phyloP scores from a whole-genome alignment of 2,797 vertebrate species.

The Mormyrops boulengeri region DNA sequence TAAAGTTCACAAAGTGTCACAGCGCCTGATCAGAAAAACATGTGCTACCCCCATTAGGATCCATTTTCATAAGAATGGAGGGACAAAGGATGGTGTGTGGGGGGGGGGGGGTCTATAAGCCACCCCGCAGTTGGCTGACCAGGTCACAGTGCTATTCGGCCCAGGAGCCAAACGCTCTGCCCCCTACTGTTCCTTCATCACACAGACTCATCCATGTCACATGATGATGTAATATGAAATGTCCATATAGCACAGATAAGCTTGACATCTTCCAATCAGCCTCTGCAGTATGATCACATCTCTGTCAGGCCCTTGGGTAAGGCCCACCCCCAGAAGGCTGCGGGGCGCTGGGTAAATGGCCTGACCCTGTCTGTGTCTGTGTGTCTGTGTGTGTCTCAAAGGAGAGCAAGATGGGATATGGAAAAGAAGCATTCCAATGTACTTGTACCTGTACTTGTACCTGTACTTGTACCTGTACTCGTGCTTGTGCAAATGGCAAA shows the following conservation, averaged over 20 bases:
- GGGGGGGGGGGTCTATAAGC: constrained; percentile 22
- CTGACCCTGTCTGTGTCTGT: background rate
- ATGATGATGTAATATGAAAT: background rate
- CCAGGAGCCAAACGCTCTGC: background rate
- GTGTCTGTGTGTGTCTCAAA: background rate
- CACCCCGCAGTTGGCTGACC: constrained; percentile 25
- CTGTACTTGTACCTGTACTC: background rate
- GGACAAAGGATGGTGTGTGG: constrained; percentile 32
- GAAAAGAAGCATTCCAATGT: background rate
- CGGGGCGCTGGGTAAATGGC: background rate
- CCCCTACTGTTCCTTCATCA: background rate
- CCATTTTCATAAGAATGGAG: constrained; percentile 61
- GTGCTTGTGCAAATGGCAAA: background rate
- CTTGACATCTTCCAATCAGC: background rate
- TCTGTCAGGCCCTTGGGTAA: background rate
- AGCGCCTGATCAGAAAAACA: constrained; percentile 58
- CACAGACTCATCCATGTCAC: background rate
- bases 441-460: too few relatives aligned
- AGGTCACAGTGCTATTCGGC: constrained; percentile 22
- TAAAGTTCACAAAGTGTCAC: constrained; percentile 61
- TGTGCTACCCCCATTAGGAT: constrained; percentile 37
- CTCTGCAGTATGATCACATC: background rate
- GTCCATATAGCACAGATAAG: background rate
- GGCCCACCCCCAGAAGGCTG: background rate
- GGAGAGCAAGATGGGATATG: background rate